Evolutionary conservation across 2,113 vertebrate genomes (phyloP), one percentile per base, ranked within the genome.

Genomic region (Seriola rivoliana): DNA sequence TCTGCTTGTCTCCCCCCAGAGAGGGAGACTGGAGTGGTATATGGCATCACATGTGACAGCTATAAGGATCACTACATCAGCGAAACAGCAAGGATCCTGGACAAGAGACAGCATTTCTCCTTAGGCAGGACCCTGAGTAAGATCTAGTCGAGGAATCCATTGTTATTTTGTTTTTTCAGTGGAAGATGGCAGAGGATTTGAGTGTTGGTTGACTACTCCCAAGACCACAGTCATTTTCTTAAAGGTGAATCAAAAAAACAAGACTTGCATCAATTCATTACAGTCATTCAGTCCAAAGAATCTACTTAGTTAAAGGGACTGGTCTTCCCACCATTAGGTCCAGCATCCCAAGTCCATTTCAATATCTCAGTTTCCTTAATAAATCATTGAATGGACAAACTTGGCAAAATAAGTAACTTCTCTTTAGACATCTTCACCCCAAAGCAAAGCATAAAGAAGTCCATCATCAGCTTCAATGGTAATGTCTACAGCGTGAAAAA

Each of bases 401-500:
- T 13, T 25, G 64, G 19, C 16, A 52, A 40, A 71, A 59, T 52
- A 85, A 48, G 40, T 23, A 44, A 55, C 25, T 36, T 40, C 54
- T 65, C 7, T 32, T 5, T 63, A 73, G 36, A 71, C 58, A 50
- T 69, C 36, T 19, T 40, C 59, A 62, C 21, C 6, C 58, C 0
- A 0, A 4, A 23, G 8, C 32, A 38, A 32, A 77, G 14, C n/a
- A 46, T 42, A 67, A 74, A 86, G 23, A 83, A 66, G n/a, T 46
- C 32, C 44, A 78, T 57, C 59, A 34, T 38, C 59, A 21, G 23
- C 55, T 38, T 82, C 63, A 29, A 42, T 21, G 50, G 34, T 58
- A 57, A 23, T 36, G 54, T 67, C 71, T 25, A 42, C 10, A 38
- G 46, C 2, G 1, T 52, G 80, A 40, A 84, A 73, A 71, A 74